A percentile compares a stretch with the other conserved stretches of the same genome.
Conservation (phyloP, 1,140 invertebrate species). For the Ceratina calcarata region DNA sequence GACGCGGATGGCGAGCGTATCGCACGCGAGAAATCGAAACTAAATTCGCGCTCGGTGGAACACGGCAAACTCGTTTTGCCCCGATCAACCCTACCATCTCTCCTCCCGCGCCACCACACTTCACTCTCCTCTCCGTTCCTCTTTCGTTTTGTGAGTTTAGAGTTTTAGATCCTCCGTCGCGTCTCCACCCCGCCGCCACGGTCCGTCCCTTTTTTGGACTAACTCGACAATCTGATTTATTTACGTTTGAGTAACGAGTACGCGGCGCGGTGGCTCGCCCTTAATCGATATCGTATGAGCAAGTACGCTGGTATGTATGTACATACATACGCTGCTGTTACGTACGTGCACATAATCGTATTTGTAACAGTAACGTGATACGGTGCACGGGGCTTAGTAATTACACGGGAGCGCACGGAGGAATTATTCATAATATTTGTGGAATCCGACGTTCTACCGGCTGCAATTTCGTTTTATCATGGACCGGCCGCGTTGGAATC, state of each 20-base stretch:
- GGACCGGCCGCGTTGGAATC: background rate
- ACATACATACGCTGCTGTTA: no score
- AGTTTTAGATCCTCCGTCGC: background rate
- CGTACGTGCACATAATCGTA: constrained; percentile 10
- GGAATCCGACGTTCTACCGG: background rate
- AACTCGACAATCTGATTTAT: constrained; percentile 47
- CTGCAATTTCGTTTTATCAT: constrained; percentile 5
- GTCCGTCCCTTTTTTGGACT: constrained; percentile 1
- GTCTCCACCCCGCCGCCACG: background rate
- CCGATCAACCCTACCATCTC: background rate
- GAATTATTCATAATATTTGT: constrained; percentile 25
- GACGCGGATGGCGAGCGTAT: background rate
- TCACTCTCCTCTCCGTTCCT: background rate
- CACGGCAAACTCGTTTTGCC: background rate
- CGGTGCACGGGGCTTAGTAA: background rate
- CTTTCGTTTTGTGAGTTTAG: background rate
- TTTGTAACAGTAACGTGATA: background rate
- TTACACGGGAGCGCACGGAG: background rate
- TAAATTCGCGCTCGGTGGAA: background rate
- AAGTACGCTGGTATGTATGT: background rate
- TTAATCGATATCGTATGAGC: constrained; percentile 32
- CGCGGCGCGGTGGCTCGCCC: background rate
- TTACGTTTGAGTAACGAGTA: constrained; percentile 28
- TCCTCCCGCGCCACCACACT: background rate
- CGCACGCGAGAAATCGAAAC: constrained; percentile 36